These are phyloP conservation scores for Actinostola sp. DNA, from an alignment of 92 coral and sea anemone species.

Conservation along the genomic window DNA sequence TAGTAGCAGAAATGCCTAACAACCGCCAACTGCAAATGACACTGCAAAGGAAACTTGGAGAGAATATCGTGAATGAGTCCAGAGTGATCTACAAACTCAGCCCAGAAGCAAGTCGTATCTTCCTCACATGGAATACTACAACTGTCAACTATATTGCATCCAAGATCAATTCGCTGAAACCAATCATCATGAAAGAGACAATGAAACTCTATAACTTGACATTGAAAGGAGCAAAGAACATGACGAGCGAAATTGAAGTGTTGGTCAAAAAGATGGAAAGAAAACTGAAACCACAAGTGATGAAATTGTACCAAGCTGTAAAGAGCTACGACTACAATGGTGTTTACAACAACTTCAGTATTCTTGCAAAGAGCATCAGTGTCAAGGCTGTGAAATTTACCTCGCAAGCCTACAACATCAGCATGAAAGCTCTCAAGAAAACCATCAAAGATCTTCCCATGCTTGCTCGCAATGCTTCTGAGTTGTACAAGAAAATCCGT, in stretches of 20 bases:
- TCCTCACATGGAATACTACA: conserved; percentile 82
- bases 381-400: conserved; percentile 54
- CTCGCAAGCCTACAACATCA: conserved; percentile 45
- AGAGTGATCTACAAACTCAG: conserved; percentile 67
- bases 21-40: conserved; percentile 68
- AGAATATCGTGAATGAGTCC: conserved; percentile 72
- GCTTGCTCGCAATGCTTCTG: conserved; percentile 64
- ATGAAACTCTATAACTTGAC: conserved; percentile 72
- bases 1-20: conserved; percentile 83
- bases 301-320: conserved; percentile 61
- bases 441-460: conserved; percentile 58
- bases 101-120: conserved; percentile 72
- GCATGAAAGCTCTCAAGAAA: conserved; percentile 37
- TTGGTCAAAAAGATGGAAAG: conserved; percentile 65
- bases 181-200: conserved; percentile 52
- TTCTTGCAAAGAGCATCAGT: conserved; percentile 59
- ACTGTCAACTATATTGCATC: conserved; percentile 55
- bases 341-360: conserved; percentile 51
- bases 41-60: conserved; percentile 77
- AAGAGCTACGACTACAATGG: conserved; percentile 69
- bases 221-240: conserved; percentile 47
- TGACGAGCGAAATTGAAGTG: conserved; percentile 59
- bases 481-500: conserved; percentile 54
- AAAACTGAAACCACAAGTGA: conserved; percentile 64
- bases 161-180: conserved; percentile 49